Percentiles rank a stretch among this genome's conserved stretches.
Conservation (phyloP, 2,113 vertebrate species). For the Sylvilagus bachmani region DNA sequence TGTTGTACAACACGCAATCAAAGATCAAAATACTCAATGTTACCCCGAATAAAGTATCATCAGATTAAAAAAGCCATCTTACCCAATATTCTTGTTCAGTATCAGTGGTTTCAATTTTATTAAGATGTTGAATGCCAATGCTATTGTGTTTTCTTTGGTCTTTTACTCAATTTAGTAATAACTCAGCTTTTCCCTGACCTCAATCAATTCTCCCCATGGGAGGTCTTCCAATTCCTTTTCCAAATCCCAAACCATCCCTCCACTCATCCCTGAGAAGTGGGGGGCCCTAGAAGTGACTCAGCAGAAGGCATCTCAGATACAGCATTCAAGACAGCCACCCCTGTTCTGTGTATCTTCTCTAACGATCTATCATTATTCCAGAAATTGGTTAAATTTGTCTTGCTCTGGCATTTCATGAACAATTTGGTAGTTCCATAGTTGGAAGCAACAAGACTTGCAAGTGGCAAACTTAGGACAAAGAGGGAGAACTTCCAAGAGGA, state of each 20-base stretch:
- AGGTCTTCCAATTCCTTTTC: background rate
- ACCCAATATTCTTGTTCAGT: background rate
- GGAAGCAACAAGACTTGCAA: background rate
- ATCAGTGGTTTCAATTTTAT: background rate
- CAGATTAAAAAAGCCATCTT: background rate
- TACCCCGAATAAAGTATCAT: background rate
- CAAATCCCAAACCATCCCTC: background rate
- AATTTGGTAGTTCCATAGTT: background rate
- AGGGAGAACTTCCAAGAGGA: accelerated
- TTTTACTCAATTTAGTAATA: background rate
- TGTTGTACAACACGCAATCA: background rate
- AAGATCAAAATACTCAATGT: conserved; percentile 27
- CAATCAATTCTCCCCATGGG: background rate
- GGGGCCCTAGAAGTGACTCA: background rate
- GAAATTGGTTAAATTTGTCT: background rate
- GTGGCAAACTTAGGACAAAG: background rate
- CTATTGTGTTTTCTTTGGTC: background rate
- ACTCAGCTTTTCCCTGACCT: background rate
- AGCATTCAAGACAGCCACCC: background rate
- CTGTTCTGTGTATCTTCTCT: background rate
- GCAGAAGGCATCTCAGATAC: background rate
- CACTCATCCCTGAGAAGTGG: background rate
- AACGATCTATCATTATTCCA: too few species aligned
- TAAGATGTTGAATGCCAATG: background rate
- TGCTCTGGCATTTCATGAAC: background rate